Conservation (phyloP, 30 jellyfish, hydroid and myxozoan species). For the Turritopsis rubra region DNA sequence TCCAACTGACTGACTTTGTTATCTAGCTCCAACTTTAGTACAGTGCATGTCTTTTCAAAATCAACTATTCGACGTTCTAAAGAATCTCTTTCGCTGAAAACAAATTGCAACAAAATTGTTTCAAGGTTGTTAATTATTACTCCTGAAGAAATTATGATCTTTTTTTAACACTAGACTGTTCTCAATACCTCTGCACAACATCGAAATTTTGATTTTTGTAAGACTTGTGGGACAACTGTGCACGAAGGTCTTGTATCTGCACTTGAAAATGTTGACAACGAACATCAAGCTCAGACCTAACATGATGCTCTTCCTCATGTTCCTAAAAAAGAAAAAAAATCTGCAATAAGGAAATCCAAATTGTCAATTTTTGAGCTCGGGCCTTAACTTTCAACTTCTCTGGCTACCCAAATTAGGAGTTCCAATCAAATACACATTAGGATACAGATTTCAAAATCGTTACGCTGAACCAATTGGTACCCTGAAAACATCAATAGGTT, state of each 20-base stretch:
- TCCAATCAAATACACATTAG: too few relatives aligned
- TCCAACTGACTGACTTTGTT: conserved; percentile 30
- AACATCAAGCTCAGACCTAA: conserved; percentile 51
- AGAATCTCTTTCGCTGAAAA: conserved; percentile 45
- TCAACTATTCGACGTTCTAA: conserved; percentile 44
- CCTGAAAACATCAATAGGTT: too few relatives aligned
- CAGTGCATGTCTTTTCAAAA: conserved; percentile 25
- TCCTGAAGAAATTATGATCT: neutral
- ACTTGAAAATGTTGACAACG: conserved; percentile 73
- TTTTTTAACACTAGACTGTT: neutral
- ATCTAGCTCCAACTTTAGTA: conserved; percentile 29
- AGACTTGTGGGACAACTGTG: conserved; percentile 40
- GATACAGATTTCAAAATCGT: too few relatives aligned
- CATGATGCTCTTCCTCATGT: conserved; percentile 51
- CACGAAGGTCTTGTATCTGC: conserved; percentile 43
- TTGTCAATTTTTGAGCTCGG: neutral
- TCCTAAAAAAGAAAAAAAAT: conserved; percentile 38
- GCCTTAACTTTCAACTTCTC: too few relatives aligned
- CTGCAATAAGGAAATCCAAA: neutral
- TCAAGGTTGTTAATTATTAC: neutral
- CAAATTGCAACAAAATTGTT: neutral
- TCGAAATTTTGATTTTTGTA: conserved; percentile 65
- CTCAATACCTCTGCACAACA: conserved; percentile 35
- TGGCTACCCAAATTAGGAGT: too few relatives aligned
- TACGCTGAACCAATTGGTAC: too few relatives aligned